Evolutionary conservation across 2,113 vertebrate species (phyloP), one percentile per base, ranked within the genome.

Genomic region (Ochotona princeps): DNA sequence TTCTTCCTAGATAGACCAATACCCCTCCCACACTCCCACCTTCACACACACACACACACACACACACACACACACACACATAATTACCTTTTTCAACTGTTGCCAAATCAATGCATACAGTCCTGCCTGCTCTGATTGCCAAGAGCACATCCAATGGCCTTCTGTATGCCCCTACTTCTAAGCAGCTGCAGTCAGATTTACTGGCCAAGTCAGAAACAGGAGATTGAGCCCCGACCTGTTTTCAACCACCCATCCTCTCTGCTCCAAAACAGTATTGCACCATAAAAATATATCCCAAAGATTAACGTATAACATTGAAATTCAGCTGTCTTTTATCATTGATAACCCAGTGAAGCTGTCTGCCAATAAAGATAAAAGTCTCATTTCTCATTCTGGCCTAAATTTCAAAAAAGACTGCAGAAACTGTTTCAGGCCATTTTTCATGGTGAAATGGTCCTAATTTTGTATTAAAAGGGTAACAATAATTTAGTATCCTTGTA

Each of bases 361-460:
- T 74, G n/a, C 32, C n/a, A 78, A 35, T 15, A 84, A 66, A 83
- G n/a, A 86, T 74, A 94, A 82, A 74, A 66, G 35, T 14, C 18
- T 17, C 54, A 57, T 57, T 17, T n/a, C n/a, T 51, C 25, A 81
- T 75, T 85, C 63, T 69, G 60, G 49, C 8, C 23, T 51, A 69
- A 74, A 94, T 79, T 75, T 38, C 18, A 85, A 63, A 63, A 60
- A 47, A 74, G 25, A 65, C 25, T 88, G 6, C 51, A 80, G 57
- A 67, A 90, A 90, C 20, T 60, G 30, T 57, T 81, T 92, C 38
- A 74, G 72, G 66, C 15, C 15, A 78, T 83, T 78, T 95, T 30
- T 32, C 7, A 47, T 63, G 78, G 38, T 74, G 5, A 60, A 86
- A 93, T 78, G 13, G 13, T 14, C 23, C 54, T 72, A 79, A 79